A percentile compares a stretch with the other conserved stretches of the same genome.
Evolutionary conservation across 2,797 vertebrate genomes (phyloP).

Genomic region (Dryobates pubescens): DNA sequence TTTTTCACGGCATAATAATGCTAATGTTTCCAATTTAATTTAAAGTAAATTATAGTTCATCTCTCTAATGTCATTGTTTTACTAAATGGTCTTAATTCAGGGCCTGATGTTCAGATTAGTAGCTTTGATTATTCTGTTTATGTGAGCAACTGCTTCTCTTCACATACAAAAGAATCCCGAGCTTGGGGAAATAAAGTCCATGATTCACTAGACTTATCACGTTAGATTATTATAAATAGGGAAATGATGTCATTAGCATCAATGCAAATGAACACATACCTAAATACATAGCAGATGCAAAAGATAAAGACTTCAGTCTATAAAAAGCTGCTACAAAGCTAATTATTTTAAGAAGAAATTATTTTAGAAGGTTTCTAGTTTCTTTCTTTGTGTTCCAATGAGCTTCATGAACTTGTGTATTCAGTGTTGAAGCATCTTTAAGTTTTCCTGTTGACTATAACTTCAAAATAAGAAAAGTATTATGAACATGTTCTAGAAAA

Average conservation of each 20-base stretch:
- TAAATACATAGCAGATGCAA: slow-evolving; percentile 1
- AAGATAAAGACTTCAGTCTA: background rate
- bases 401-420: background rate
- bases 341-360: background rate
- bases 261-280: slow-evolving; percentile 18
- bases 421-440: background rate
- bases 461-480: background rate
- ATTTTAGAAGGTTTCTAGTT: background rate
- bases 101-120: slow-evolving; percentile 18
- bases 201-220: slow-evolving; percentile 17
- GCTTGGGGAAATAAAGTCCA: background rate
- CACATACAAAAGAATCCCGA: slow-evolving; percentile 1
- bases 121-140: slow-evolving; percentile 31
- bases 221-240: slow-evolving; percentile 27
- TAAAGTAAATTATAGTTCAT: slow-evolving; percentile 46
- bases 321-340: too few species aligned
- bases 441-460: background rate
- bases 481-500: background rate
- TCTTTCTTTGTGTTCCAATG: background rate
- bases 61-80: slow-evolving; percentile 35
- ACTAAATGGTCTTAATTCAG: slow-evolving; percentile 33
- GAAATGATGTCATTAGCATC: slow-evolving; percentile 37
- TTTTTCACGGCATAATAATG: slow-evolving; percentile 46
- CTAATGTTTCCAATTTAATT: slow-evolving; percentile 41
- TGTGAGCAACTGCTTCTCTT: slow-evolving; percentile 16